Evolutionary conservation across 2,797 vertebrate genomes (phyloP).

Genomic region (Ceryle rudis): DNA sequence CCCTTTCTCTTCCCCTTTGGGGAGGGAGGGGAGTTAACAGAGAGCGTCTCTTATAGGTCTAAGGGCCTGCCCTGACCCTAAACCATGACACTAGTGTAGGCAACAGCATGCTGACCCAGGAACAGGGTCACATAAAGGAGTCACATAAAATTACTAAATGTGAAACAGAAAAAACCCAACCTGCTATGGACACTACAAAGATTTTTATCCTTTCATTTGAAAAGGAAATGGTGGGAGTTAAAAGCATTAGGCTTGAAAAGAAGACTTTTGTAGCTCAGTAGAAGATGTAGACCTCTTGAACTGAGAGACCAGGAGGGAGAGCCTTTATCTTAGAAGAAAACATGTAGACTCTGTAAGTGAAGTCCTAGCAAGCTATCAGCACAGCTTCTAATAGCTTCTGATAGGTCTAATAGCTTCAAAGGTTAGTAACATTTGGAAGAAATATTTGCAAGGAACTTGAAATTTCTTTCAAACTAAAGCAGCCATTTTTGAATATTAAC

Average conservation of each 20-base stretch:
- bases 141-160: background rate
- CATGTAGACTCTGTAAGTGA: background rate
- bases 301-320: background rate
- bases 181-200: background rate
- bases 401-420: background rate
- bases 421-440: background rate
- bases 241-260: background rate
- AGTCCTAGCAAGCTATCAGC: background rate
- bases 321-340: background rate
- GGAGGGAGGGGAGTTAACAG: too few relatives aligned
- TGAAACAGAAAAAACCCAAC: background rate
- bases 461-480: background rate
- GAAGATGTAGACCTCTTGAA: background rate
- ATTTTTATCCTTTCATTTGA: background rate
- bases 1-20: too few relatives aligned
- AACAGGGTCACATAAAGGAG: background rate
- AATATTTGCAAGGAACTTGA: background rate
- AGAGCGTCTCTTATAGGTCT: too few relatives aligned
- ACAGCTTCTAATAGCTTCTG: background rate
- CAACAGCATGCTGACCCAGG: background rate
- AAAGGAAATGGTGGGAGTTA: background rate
- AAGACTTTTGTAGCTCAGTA: background rate
- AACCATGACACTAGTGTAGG: background rate
- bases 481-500: background rate
- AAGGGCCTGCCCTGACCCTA: too few relatives aligned